These are phyloP conservation scores for Clarias fuscus DNA, from an alignment of 2,797 vertebrate genomes.

Conservation along the genomic window DNA sequence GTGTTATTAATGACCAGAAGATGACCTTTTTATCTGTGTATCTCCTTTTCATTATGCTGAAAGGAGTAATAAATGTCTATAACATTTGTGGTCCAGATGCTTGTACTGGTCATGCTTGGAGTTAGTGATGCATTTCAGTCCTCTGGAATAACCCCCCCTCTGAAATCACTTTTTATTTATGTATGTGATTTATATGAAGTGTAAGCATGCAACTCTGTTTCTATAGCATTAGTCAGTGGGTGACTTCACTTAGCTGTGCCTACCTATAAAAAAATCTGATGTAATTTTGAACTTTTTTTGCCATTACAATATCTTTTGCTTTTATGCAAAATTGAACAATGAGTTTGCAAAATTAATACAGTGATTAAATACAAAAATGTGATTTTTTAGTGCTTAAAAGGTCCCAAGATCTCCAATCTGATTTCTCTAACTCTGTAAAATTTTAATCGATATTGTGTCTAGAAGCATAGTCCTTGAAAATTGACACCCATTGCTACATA, in stretches of 20 bases:
- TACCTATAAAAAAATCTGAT: not conserved
- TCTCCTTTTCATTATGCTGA: conserved; percentile 18
- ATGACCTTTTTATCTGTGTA: conserved; percentile 35
- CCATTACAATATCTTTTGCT: not conserved
- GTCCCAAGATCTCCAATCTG: not conserved
- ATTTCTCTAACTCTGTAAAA: not conserved
- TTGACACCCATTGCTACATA: conserved; percentile 19
- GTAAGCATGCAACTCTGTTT: not conserved
- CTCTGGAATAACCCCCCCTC: not conserved
- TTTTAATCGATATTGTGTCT: not conserved
- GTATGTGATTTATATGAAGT: not conserved
- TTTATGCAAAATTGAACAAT: not conserved
- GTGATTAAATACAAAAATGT: not conserved
- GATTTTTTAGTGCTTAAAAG: not conserved
- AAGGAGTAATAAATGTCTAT: conserved; percentile 8
- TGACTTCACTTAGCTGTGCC: not conserved
- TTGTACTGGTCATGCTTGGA: conserved; percentile 7
- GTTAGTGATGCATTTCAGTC: conserved; percentile 5
- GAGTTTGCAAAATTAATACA: not conserved
- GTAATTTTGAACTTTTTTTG: not conserved
- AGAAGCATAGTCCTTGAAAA: not conserved
- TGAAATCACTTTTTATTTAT: not conserved
- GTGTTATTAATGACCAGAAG: conserved; percentile 33
- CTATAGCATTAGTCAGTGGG: not conserved
- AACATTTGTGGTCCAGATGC: not conserved